phyloP scores from a whole-genome alignment of 2,797 vertebrate species.

The Falco peregrinus region DNA sequence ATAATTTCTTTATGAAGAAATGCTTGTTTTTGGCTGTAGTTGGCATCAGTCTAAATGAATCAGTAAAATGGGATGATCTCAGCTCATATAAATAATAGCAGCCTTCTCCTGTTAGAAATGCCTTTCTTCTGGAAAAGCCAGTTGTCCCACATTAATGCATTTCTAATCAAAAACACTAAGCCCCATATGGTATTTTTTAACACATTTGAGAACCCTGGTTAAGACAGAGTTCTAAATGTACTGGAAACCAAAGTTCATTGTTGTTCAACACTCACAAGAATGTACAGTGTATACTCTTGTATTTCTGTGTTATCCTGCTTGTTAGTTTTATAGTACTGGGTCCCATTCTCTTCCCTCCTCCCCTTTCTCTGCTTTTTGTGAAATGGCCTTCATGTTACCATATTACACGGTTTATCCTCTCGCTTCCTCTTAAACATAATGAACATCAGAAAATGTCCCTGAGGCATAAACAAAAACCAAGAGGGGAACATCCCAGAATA shows the following conservation, averaged over 20 bases:
- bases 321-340: background rate
- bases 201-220: conserved; percentile 43
- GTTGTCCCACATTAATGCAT: conserved; percentile 46
- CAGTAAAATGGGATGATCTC: conserved; percentile 67
- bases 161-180: conserved; percentile 62
- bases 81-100: conserved; percentile 58
- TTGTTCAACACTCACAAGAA: conserved; percentile 14
- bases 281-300: background rate
- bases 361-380: background rate
- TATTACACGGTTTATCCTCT: background rate
- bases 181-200: conserved; percentile 41
- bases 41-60: conserved; percentile 68
- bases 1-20: conserved; percentile 61
- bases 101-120: conserved; percentile 55
- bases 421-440: background rate
- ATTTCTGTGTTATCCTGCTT: conserved; percentile 17
- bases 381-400: background rate
- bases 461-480: background rate
- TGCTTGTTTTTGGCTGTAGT: conserved; percentile 39
- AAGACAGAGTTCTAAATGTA: conserved; percentile 37
- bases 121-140: conserved; percentile 59
- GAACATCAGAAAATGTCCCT: background rate
- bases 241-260: conserved; percentile 39
- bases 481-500: background rate
- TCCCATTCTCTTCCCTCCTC: background rate